Conservation (phyloP, 2,797 vertebrate genomes). For the Peromyscus melanophrys region DNA sequence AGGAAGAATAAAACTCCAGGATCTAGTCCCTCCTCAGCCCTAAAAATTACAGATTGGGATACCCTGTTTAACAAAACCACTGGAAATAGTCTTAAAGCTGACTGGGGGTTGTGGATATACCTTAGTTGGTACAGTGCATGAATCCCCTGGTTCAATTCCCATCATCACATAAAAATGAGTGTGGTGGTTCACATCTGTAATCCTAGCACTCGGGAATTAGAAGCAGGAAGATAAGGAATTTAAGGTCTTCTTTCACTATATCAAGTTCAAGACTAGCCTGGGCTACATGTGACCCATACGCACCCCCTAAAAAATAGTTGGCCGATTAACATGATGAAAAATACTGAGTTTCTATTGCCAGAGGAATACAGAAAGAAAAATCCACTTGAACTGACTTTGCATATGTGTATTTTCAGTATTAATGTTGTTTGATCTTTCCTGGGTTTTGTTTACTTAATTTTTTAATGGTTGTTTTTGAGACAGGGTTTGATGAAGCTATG, state of each 20-base stretch:
- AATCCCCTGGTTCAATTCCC: background rate
- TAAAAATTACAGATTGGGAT: slow-evolving; percentile 15
- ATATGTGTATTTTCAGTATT: slow-evolving; percentile 11
- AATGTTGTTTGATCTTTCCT: background rate
- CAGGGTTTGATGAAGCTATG: background rate
- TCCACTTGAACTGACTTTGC: slow-evolving; percentile 29
- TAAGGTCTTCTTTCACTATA: background rate
- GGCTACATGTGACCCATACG: background rate
- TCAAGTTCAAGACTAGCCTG: background rate
- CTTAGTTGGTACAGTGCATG: background rate
- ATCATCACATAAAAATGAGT: background rate
- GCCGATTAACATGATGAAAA: background rate
- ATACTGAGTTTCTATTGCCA: background rate
- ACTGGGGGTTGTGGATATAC: background rate
- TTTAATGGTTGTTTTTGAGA: background rate
- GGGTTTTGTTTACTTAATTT: background rate
- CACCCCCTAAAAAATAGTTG: background rate
- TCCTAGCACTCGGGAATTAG: background rate
- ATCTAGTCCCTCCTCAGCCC: background rate
- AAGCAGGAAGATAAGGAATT: background rate
- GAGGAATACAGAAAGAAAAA: background rate
- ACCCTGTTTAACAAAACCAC: slow-evolving; percentile 20
- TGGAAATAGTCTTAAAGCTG: background rate
- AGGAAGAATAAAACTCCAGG: background rate
- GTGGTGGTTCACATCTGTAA: background rate